Evolutionary conservation across 2,888 invertebrate species (phyloP), one percentile per base, ranked within the genome.

Genomic region (Acleris emargana): DNA sequence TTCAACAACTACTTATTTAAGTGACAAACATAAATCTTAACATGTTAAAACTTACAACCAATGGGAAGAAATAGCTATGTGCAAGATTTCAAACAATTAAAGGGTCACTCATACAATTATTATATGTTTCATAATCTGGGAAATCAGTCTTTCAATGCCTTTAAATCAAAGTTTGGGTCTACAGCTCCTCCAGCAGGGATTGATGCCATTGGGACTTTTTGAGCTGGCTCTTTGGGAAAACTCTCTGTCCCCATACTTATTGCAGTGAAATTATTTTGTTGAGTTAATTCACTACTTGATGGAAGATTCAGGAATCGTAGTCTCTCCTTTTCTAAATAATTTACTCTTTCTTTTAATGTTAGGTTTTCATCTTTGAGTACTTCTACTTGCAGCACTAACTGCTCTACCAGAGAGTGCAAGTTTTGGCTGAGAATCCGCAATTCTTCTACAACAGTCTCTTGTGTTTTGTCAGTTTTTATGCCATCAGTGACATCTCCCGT

Each of bases 381-480:
- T 76, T 95, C 95, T 32, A 95, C 84, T 79, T 95, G 94, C 55
- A 93, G 84, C 16, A 95, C 91, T 59, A 96, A 84, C 77, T 94
- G 93, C 70, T 94, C 94, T 9, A 95, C 82, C 18, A 89, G 76
- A 6, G 86, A 81, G 70, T 88, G 93, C 54, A 96, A 81, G 75
- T 95, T 95, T 67, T 93, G 93, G 77, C 95, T 95, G 11, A 95
- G 84, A 54, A 93, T 94, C 78, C 94, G 93, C 51, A 96, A 82
- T 80, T 96, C 96, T 81, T 95, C 96, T 55, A 96, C 93, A 52
- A 95, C 94, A 28, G 89, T 93, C 60, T 91, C 87, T 58, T 94
- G 94, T 68, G 94, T 93, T 80, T 95, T 95, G 4, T 94, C 94
- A 72, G 88, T 89, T 77, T 94, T 94, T 71, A 88, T 93, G 1